Evolutionary conservation across 1,140 invertebrate genomes (phyloP).

Genomic region (Apis florea): DNA sequence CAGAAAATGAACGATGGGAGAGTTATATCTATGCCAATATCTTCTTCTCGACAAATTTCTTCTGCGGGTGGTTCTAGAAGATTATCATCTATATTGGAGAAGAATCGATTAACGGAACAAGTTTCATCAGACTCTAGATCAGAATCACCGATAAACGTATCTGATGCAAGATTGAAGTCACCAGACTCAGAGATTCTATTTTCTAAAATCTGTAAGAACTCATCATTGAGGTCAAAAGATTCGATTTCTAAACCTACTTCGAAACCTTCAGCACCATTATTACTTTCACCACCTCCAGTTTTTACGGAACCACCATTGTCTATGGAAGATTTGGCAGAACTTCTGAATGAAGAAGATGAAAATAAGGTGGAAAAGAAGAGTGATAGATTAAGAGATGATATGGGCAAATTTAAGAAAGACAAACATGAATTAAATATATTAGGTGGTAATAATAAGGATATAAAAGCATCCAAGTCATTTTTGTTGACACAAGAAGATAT

Average conservation of each 20-base stretch:
- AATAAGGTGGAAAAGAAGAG: conserved; percentile 5
- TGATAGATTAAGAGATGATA: neutral
- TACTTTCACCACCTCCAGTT: conserved; percentile 64
- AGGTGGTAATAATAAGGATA: conserved; percentile 3
- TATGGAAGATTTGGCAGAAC: conserved; percentile 67
- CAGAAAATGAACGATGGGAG: conserved; percentile 48
- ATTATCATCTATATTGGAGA: conserved; percentile 61
- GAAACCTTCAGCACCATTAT: conserved; percentile 47
- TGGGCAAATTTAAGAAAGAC: neutral
- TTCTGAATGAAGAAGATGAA: conserved; percentile 59
- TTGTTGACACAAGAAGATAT: conserved; percentile 37
- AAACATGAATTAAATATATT: neutral
- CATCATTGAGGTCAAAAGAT: conserved; percentile 54
- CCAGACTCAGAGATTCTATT: conserved; percentile 61
- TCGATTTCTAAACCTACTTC: conserved; percentile 15
- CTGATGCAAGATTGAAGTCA: conserved; percentile 57
- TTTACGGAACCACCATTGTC: conserved; percentile 64
- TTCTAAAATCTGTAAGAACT: neutral
- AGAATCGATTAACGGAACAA: conserved; percentile 35
- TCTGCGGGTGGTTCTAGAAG: conserved; percentile 64
- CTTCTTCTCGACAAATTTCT: conserved; percentile 62
- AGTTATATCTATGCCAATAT: neutral
- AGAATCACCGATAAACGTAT: conserved; percentile 50
- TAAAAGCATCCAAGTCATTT: neutral
- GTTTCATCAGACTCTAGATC: conserved; percentile 11